A percentile compares a stretch with the other conserved stretches of the same genome.
These are phyloP conservation scores for Phenacoccus solenopsis DNA, from an alignment of 1,140 invertebrate species.

Conservation along the genomic window DNA sequence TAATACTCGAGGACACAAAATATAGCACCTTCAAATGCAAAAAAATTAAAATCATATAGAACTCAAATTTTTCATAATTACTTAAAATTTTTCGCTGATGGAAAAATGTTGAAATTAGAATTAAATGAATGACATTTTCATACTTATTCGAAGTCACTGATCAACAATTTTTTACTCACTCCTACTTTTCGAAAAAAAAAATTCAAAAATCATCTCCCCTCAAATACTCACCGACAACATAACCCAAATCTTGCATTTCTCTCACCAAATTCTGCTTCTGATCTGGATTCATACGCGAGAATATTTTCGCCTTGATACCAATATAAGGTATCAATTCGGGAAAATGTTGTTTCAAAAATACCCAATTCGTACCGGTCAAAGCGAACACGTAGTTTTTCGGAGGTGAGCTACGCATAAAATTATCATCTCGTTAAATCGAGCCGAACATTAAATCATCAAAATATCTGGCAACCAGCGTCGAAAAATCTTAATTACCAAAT, in stretches of 20 bases:
- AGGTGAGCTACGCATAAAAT: slow-evolving; percentile 4
- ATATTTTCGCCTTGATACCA: slow-evolving; percentile 65
- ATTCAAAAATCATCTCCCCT: background rate
- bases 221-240: slow-evolving; percentile 52
- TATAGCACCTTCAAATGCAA: no score
- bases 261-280: slow-evolving; percentile 88
- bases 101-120: no score
- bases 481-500: background rate
- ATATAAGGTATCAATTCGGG: slow-evolving; percentile 54
- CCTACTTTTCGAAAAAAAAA: background rate
- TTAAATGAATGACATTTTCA: background rate
- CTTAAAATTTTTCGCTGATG: no score
- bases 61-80: no score
- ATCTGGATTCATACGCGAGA: slow-evolving; percentile 89
- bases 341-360: slow-evolving; percentile 48
- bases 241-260: slow-evolving; percentile 66
- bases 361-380: slow-evolving; percentile 60
- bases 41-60: no score
- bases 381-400: slow-evolving; percentile 34
- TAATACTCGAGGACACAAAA: no score
- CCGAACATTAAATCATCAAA: background rate
- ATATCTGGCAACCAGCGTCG: background rate
- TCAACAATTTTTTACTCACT: background rate
- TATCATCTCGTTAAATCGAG: no score
- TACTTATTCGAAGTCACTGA: no score